Percentiles rank a stretch among this genome's conserved stretches.
These are phyloP conservation scores for Vulpes vulpes DNA, from an alignment of 2,113 vertebrate genomes.

Conservation along the genomic window DNA sequence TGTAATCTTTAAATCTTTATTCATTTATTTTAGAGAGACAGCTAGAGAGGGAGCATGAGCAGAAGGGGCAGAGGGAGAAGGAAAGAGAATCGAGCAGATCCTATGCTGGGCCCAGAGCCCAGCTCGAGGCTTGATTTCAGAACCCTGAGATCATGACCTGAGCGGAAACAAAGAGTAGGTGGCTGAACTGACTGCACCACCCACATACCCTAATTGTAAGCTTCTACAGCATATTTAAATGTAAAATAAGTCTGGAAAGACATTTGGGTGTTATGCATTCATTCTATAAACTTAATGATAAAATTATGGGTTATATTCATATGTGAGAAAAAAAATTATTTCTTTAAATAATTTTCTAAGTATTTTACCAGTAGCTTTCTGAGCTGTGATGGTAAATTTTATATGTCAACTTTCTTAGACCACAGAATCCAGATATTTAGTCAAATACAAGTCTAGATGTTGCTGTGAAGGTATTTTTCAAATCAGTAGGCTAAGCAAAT, in stretches of 20 bases:
- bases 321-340: background rate
- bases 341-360: conserved; percentile 16
- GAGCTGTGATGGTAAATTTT: background rate
- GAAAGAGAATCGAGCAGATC: background rate
- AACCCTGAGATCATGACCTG: background rate
- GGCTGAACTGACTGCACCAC: background rate
- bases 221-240: background rate
- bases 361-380: background rate
- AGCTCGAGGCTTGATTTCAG: background rate
- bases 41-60: background rate
- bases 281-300: background rate
- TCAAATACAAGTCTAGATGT: background rate
- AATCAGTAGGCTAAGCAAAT: background rate
- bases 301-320: background rate
- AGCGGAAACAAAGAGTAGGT: background rate
- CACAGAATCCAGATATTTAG: background rate
- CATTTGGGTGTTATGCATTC: background rate
- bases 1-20: background rate
- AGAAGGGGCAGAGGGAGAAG: background rate
- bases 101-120: background rate
- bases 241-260: background rate
- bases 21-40: background rate
- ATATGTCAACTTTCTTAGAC: background rate
- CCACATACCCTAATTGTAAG: background rate
- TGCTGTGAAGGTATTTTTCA: background rate